A percentile compares a stretch with the other conserved stretches of the same genome.
Conservation (phyloP, 2,797 vertebrate genomes). For the Paratrypauchen microcephalus region DNA sequence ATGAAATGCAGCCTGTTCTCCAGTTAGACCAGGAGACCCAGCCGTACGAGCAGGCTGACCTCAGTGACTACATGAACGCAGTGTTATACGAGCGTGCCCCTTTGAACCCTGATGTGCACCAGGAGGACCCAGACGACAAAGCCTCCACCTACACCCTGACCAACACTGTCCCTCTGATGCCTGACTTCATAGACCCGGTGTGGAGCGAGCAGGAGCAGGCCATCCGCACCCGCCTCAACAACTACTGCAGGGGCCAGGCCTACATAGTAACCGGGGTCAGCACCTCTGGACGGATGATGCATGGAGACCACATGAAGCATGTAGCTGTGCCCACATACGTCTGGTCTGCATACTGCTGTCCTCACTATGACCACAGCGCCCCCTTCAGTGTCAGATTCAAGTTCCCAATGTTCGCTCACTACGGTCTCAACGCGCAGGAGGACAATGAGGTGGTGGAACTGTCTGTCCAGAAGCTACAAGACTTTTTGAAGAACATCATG, state of each 20-base stretch:
- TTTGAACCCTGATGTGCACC: constrained; percentile 72
- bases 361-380: constrained; percentile 67
- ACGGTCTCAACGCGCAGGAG: constrained; percentile 61
- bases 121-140: constrained; percentile 67
- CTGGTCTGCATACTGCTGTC: constrained; percentile 78
- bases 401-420: constrained; percentile 71
- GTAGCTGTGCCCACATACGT: constrained; percentile 69
- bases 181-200: constrained; percentile 44
- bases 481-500: constrained; percentile 67
- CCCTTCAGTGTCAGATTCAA: constrained; percentile 69
- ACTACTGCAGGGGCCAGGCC: constrained; percentile 71
- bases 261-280: constrained; percentile 70
- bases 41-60: constrained; percentile 52
- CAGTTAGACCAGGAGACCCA: background rate
- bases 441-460: constrained; percentile 60
- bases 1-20: constrained; percentile 75
- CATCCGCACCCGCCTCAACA: constrained; percentile 72
- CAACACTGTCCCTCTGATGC: constrained; percentile 68
- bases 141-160: constrained; percentile 77
- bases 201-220: constrained; percentile 62
- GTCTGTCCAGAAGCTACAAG: constrained; percentile 61
- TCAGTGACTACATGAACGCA: constrained; percentile 70
- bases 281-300: constrained; percentile 70
- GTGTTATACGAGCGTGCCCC: constrained; percentile 63
- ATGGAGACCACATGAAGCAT: constrained; percentile 64